Evolutionary conservation across 2,888 invertebrate genomes (phyloP).

Genomic region (Cosmorhoe ocellata): DNA sequence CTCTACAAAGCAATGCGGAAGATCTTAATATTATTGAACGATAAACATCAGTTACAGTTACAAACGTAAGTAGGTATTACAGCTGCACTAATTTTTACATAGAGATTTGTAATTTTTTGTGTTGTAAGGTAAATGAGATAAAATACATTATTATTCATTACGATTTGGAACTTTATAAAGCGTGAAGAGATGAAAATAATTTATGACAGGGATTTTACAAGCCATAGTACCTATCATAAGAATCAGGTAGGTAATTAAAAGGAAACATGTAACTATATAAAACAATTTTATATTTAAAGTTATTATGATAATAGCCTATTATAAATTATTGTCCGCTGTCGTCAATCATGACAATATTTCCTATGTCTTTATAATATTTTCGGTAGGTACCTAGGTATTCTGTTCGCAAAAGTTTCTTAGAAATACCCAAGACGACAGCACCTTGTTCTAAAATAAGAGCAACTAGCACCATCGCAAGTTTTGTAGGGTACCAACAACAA

Average conservation of each 20-base stretch:
- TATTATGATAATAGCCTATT: no score
- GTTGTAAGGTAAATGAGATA: constrained; percentile 16
- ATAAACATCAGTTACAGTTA: constrained; percentile 35
- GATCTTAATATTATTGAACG: constrained; percentile 32
- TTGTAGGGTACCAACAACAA: no score
- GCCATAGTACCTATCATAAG: not conserved
- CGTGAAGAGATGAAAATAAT: constrained; percentile 27
- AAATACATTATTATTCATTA: constrained; percentile 10
- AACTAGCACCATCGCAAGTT: not conserved
- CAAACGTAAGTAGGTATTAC: constrained; percentile 3
- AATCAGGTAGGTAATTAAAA: no score
- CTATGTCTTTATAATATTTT: no score
- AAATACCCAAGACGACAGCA: no score
- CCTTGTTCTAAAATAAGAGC: constrained; percentile 7
- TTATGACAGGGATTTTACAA: not conserved
- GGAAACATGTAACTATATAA: no score
- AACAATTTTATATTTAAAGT: no score
- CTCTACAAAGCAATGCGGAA: constrained; percentile 38
- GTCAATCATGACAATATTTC: no score
- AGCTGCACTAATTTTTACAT: constrained; percentile 16
- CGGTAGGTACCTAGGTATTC: no score
- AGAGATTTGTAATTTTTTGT: constrained; percentile 11
- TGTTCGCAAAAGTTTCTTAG: no score
- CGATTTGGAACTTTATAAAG: constrained; percentile 24
- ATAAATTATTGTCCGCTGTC: no score